These are phyloP conservation scores for Heteractis magnifica DNA, from an alignment of 92 coral and sea anemone genomes.

Conservation along the genomic window DNA sequence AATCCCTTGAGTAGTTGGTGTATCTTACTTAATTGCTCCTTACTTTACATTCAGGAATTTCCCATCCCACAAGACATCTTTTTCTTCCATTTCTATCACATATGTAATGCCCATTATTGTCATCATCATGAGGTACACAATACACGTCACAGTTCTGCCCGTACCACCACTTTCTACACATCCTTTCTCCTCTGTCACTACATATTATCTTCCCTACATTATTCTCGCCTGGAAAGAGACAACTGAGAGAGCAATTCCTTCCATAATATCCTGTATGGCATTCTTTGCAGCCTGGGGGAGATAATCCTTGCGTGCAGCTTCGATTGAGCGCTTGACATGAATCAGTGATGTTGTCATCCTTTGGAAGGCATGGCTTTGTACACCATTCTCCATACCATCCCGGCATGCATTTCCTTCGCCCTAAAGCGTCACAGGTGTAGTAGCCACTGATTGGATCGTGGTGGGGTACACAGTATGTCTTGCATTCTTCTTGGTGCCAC, in stretches of 20 bases:
- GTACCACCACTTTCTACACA: slow-evolving; percentile 47
- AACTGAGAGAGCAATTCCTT: slow-evolving; percentile 26
- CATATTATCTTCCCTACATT: slow-evolving; percentile 26
- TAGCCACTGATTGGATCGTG: slow-evolving; percentile 51
- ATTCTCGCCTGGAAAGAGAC: neutral
- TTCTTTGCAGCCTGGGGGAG: slow-evolving; percentile 18
- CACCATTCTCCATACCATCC: slow-evolving; percentile 61
- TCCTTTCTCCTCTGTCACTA: slow-evolving; percentile 9
- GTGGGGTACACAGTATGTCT: slow-evolving; percentile 62
- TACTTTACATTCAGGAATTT: slow-evolving; percentile 24
- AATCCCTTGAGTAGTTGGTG: neutral
- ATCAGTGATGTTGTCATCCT: neutral
- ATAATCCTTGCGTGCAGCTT: slow-evolving; percentile 15
- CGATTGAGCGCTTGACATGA: neutral
- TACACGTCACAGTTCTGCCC: slow-evolving; percentile 37
- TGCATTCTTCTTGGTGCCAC: slow-evolving; percentile 72
- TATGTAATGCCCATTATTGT: slow-evolving; percentile 37
- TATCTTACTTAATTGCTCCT: neutral
- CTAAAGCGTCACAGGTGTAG: slow-evolving; percentile 68
- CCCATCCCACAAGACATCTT: slow-evolving; percentile 40
- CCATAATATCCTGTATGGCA: slow-evolving; percentile 33
- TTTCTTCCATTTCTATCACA: slow-evolving; percentile 37
- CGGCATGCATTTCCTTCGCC: slow-evolving; percentile 58
- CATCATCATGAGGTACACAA: slow-evolving; percentile 46
- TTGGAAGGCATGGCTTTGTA: slow-evolving; percentile 13